Evolutionary conservation across 2,113 vertebrate genomes (phyloP), one percentile per base, ranked within the genome.

Genomic region (Picathartes gymnocephalus): DNA sequence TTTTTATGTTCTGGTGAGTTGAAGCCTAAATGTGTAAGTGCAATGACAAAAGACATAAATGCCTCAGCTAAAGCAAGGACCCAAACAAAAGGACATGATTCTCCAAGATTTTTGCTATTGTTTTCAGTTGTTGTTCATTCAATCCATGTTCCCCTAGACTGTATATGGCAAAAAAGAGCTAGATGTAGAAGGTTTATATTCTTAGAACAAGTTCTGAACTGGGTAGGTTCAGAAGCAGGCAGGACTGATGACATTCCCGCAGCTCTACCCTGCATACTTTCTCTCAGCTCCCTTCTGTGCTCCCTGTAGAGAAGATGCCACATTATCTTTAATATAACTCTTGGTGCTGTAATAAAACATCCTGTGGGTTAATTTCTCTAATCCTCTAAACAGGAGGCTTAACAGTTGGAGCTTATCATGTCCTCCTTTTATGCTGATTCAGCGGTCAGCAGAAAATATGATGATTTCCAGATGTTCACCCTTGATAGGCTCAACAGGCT

Each of bases 401-500:
- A 95, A 92, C 95, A 97, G 89, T 94, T 94, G 97, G 91, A 93
- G 74, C 85, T 94, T 86, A 92, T 97, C 94, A 90, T 90, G 81
- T 93, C 60, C 60, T 97, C 54, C 68, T 90, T 90, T 96, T 93
- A 79, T 93, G 88, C 92, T 95, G 92, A 96, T 85, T 95, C 89
- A 91, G 51, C 81, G 90, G 96, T 96, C 81, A 96, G 87, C 86
- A 96, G 91, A 96, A 97, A 96, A 95, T 70, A 91, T 47, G 90
- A 96, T 88, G 82, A 93, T 92, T 92, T 92, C 95, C 95, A 97
- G 88, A 96, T 97, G 94, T 95, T 95, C 93, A 72, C 77, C 87
- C 74, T 92, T 71, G 77, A 83, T 92, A 94, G 60, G 89, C 39
- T 82, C 90, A 91, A 78, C 35, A 85, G 86, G 45, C 95, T 97